These are phyloP conservation scores for Saxicola maurus DNA, from an alignment of 2,797 vertebrate genomes.

Conservation along the genomic window DNA sequence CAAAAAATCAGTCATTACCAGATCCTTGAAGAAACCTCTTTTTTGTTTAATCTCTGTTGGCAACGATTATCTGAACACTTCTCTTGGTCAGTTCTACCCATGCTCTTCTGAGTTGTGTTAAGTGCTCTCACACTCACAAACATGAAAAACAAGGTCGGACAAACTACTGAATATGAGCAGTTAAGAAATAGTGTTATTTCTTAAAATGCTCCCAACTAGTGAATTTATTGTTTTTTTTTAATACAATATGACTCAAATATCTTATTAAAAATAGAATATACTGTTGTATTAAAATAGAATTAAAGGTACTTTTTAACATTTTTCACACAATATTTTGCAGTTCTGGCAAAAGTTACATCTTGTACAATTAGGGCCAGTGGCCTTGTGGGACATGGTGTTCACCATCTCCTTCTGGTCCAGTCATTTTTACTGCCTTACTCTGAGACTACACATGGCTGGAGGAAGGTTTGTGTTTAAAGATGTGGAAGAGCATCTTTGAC, in stretches of 20 bases:
- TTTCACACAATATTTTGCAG: background rate
- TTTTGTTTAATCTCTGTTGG: background rate
- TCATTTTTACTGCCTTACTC: background rate
- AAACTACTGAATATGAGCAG: background rate
- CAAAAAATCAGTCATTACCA: background rate
- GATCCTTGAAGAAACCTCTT: background rate
- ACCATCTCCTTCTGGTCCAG: background rate
- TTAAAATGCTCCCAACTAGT: accelerated
- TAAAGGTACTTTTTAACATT: background rate
- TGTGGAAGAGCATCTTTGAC: background rate
- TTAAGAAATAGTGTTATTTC: background rate
- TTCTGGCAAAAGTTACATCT: background rate
- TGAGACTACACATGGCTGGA: accelerated
- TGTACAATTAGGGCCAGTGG: background rate
- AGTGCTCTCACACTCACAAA: no score
- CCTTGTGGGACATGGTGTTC: accelerated
- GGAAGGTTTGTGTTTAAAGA: background rate
- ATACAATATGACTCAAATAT: background rate
- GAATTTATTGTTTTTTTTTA: background rate
- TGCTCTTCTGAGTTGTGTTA: accelerated
- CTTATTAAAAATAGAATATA: background rate
- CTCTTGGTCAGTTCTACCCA: background rate
- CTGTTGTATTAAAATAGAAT: background rate
- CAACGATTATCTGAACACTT: background rate
- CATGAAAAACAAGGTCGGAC: background rate